These are phyloP conservation scores for Psylliodes chrysocephalus DNA, from an alignment of 2,888 invertebrate species.

Conservation along the genomic window DNA sequence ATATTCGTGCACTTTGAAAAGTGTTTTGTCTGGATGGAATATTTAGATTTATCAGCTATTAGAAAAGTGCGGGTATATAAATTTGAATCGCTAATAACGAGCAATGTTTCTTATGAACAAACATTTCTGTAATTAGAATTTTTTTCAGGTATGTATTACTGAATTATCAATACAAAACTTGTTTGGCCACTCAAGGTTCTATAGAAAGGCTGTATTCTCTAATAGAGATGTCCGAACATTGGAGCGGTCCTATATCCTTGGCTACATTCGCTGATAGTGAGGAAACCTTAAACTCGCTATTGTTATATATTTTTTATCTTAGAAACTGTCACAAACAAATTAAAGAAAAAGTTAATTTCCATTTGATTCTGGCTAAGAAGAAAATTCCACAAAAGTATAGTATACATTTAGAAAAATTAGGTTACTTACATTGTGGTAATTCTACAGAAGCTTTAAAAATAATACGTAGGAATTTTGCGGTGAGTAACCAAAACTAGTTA, in stretches of 20 bases:
- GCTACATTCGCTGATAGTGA: conserved; percentile 83
- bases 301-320: conserved; percentile 80
- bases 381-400: conserved; percentile 58
- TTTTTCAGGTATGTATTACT: conserved; percentile 68
- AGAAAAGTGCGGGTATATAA: too few species aligned
- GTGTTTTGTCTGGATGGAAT: too few species aligned
- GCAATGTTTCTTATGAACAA: too few species aligned
- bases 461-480: too few species aligned
- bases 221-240: conserved; percentile 80
- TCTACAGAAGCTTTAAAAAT: conserved; percentile 72
- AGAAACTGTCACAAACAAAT: conserved; percentile 79
- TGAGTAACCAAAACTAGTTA: too few species aligned
- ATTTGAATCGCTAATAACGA: too few species aligned
- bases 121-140: too few species aligned
- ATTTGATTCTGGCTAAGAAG: conserved; percentile 76
- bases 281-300: conserved; percentile 77
- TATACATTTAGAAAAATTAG: conserved; percentile 58
- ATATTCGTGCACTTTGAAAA: too few species aligned
- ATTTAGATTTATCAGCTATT: too few species aligned
- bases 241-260: conserved; percentile 87
- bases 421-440: conserved; percentile 71
- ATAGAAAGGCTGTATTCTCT: conserved; percentile 83
- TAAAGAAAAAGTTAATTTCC: conserved; percentile 78
- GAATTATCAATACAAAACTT: conserved; percentile 68
- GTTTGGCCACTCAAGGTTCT: conserved; percentile 87